phyloP scores from a whole-genome alignment of 2,797 vertebrate genomes.

The Arctocebus calabarensis region DNA sequence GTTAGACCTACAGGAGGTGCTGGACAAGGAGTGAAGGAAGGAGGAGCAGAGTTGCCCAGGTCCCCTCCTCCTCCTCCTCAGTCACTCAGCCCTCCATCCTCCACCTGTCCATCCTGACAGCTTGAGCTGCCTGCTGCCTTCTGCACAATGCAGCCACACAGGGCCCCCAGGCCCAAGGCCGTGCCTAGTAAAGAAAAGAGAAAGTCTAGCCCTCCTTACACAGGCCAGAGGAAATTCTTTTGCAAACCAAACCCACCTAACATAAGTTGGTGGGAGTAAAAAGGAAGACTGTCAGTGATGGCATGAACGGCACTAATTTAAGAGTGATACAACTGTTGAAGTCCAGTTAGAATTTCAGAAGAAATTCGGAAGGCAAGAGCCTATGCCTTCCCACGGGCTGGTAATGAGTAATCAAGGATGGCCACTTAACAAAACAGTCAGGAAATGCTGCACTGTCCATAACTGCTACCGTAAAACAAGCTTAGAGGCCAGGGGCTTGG shows the following conservation, averaged over 20 bases:
- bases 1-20: background rate
- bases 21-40: background rate
- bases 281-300: background rate
- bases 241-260: background rate
- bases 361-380: background rate
- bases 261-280: background rate
- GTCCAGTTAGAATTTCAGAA: background rate
- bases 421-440: background rate
- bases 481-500: background rate
- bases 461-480: background rate
- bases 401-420: accelerated
- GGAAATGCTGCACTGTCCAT: background rate
- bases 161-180: background rate
- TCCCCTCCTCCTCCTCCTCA: background rate
- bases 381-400: background rate
- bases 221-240: background rate
- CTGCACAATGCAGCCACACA: background rate
- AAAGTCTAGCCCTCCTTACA: background rate
- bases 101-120: background rate
- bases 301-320: background rate
- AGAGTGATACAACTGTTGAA: background rate
- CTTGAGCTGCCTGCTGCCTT: background rate
- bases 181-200: background rate
- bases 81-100: background rate
- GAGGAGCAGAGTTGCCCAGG: background rate